Evolutionary conservation across 2,888 invertebrate genomes (phyloP), one percentile per base, ranked within the genome.

Genomic region (Octodonta nipae): DNA sequence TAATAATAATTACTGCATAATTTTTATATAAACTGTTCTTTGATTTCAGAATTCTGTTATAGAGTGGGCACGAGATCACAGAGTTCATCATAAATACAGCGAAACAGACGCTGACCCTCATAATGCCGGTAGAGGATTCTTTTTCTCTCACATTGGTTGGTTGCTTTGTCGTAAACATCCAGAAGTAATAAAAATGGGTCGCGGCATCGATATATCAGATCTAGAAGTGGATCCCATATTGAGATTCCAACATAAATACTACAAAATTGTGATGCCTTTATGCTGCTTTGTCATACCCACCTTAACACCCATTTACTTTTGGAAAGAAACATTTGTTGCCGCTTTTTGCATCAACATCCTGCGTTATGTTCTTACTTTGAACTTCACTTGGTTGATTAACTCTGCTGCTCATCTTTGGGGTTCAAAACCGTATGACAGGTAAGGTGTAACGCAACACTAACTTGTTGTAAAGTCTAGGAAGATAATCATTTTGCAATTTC

Each of bases 61-160:
- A 33, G 80, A 82, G 51, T 84, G 83, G 83, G 74, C 81, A 0
- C 70, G 82, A 37, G 82, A 83, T 54, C 81, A 82, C 63, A 71
- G 85, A 47, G 81, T 86, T 54, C 86, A 92, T 58, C 91, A 92
- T 67, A 92, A 91, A 60, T 91, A 78, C 65, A 84, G 83, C 12
- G 91, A 92, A 58, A 92, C 91, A 0, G 79, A 91, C 58, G 91
- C 89, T 1, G 91, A 92, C 64, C 91, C 91, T 0, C 89, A 92
- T 59, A 89, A 91, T 55, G 86, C 89, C 2, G 83, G 65, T 31
- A 70, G 91, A 14, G 95, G 95, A 6, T 91, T 95, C 67, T 93
- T 93, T 72, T 95, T 93, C 65, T 76, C 92, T 0, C 95, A 95
- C 61, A 72, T 93, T 47, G 95, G 95, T 36, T 95, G 95, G 95